Evolutionary conservation across 2,113 vertebrate genomes (phyloP).

Genomic region (Glaucomys volans): DNA sequence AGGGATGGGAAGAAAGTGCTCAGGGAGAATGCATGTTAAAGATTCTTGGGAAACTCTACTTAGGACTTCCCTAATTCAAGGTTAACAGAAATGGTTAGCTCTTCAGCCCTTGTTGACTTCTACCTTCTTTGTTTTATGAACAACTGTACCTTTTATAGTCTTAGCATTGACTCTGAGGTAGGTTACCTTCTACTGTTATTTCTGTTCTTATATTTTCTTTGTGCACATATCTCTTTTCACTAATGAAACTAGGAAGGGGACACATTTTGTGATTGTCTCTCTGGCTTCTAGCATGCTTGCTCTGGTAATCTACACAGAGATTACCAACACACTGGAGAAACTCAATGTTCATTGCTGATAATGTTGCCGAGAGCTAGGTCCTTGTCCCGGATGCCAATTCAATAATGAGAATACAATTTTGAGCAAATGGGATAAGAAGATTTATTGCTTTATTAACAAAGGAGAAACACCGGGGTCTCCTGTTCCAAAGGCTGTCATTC

Average conservation of each 20-base stretch:
- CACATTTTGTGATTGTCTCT: not conserved
- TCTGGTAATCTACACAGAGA: not conserved
- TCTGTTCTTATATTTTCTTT: not conserved
- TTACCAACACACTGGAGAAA: not conserved
- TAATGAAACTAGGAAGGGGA: not conserved
- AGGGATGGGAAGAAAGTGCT: constrained; percentile 63
- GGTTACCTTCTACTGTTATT: not conserved
- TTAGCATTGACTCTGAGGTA: not conserved
- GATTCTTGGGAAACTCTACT: constrained; percentile 59
- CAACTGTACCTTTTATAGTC: not conserved
- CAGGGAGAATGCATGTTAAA: no score
- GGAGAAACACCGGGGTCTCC: no score
- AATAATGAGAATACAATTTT: no score
- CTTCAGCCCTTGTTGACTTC: not conserved
- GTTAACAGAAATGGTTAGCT: not conserved
- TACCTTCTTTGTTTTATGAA: not conserved
- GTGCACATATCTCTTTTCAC: not conserved
- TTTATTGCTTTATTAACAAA: no score
- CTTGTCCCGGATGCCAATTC: no score
- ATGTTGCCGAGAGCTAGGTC: no score
- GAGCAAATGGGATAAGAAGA: no score
- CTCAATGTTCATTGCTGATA: not conserved
- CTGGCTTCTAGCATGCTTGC: not conserved
- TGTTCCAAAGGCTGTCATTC: no score
- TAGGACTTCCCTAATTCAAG: constrained; percentile 56